Conservation (phyloP, 2,113 vertebrate species). For the Ahaetulla prasina region DNA sequence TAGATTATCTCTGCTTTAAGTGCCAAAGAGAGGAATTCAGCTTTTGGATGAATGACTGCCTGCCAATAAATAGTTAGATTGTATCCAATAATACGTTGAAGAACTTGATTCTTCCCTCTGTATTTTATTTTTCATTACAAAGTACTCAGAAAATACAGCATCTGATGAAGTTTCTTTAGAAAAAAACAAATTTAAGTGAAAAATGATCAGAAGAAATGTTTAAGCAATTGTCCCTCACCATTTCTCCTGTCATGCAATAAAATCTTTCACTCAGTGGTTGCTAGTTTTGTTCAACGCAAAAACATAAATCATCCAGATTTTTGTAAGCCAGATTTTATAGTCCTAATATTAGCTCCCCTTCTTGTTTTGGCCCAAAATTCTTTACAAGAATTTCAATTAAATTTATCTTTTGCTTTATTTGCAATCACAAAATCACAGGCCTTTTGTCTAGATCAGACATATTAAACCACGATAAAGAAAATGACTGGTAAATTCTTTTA, state of each 20-base stretch:
- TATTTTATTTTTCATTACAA: not conserved
- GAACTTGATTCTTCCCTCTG: not conserved
- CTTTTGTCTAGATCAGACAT: not conserved
- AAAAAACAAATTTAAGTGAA: not conserved
- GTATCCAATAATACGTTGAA: not conserved
- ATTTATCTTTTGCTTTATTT: not conserved
- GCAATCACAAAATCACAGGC: not conserved
- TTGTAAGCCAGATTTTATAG: not conserved
- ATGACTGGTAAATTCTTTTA: not conserved
- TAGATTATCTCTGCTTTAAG: not conserved
- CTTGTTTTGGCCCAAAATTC: not conserved
- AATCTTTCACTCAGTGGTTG: not conserved
- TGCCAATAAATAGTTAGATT: not conserved
- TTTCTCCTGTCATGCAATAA: not conserved
- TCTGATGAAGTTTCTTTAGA: not conserved
- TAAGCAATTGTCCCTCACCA: not conserved
- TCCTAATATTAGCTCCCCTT: not conserved
- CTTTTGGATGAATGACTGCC: not conserved
- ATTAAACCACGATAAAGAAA: not conserved
- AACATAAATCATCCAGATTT: not conserved
- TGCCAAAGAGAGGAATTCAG: not conserved
- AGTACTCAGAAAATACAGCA: not conserved
- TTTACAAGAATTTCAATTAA: not conserved
- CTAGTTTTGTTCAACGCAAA: not conserved
- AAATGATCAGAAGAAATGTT: not conserved